phyloP scores from a whole-genome alignment of 2,797 vertebrate species.

The Hippoglossus hippoglossus region DNA sequence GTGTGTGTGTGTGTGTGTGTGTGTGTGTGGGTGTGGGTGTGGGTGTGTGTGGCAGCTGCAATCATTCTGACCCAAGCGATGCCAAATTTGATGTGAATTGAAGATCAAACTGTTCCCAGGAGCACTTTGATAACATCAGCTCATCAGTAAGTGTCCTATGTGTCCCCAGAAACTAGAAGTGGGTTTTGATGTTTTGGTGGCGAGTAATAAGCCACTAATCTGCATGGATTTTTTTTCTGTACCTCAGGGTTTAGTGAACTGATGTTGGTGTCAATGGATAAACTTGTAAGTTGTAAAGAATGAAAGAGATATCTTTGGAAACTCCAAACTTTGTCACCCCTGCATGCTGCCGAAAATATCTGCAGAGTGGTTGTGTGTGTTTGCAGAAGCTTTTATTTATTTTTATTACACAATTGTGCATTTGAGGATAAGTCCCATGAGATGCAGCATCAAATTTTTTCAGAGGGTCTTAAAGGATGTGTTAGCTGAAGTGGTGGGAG shows the following conservation, averaged over 20 bases:
- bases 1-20: too few relatives aligned
- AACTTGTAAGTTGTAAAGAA: slow-evolving; percentile 40
- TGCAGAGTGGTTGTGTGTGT: background rate
- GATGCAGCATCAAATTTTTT: too few relatives aligned
- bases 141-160: slow-evolving; percentile 29
- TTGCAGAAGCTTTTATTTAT: background rate
- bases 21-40: too few relatives aligned
- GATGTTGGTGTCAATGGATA: slow-evolving; percentile 43
- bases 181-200: slow-evolving; percentile 31
- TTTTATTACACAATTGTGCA: background rate
- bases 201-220: slow-evolving; percentile 32
- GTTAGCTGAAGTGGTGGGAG: too few relatives aligned
- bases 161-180: slow-evolving; percentile 29
- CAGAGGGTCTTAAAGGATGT: too few relatives aligned
- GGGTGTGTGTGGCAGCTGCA: slow-evolving; percentile 7
- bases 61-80: slow-evolving; percentile 25
- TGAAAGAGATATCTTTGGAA: slow-evolving; percentile 22
- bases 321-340: slow-evolving; percentile 12
- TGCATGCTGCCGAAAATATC: slow-evolving; percentile 12
- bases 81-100: slow-evolving; percentile 35
- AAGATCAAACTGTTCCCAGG: slow-evolving; percentile 28
- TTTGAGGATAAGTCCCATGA: background rate
- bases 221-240: slow-evolving; percentile 26
- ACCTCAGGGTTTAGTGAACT: slow-evolving; percentile 37
- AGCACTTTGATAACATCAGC: slow-evolving; percentile 29